phyloP scores from a whole-genome alignment of 2,888 invertebrate genomes.

The Dolomedes plantarius region DNA sequence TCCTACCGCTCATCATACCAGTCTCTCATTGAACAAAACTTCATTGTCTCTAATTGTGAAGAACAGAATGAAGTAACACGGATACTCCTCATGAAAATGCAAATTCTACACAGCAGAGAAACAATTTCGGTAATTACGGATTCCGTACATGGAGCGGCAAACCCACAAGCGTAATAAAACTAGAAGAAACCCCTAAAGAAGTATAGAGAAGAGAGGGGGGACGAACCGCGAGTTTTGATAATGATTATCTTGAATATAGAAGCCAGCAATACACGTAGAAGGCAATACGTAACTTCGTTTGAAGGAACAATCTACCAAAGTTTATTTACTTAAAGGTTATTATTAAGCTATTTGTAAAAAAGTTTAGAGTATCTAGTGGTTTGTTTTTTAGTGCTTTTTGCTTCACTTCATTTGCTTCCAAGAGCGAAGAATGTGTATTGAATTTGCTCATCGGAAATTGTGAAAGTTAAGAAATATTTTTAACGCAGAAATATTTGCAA shows the following conservation, averaged over 20 bases:
- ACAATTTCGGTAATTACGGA: conserved; percentile 70
- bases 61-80: conserved; percentile 44
- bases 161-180: conserved; percentile 1
- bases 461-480: conserved; percentile 2
- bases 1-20: neutral
- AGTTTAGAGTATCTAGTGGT: neutral
- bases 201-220: neutral
- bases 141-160: conserved; percentile 47
- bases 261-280: neutral
- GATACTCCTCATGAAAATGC: conserved; percentile 67
- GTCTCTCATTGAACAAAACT: conserved; percentile 25
- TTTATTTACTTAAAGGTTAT: conserved; percentile 11
- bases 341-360: conserved; percentile 13
- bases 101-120: conserved; percentile 45
- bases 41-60: conserved; percentile 63
- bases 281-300: conserved; percentile 1
- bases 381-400: conserved; percentile 16
- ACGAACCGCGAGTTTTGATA: neutral
- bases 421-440: neutral
- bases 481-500: neutral
- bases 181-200: neutral
- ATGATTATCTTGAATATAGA: neutral
- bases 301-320: neutral
- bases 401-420: neutral
- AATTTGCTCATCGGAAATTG: conserved; percentile 8